A percentile compares a stretch with the other conserved stretches of the same genome.
phyloP scores from a whole-genome alignment of 2,113 vertebrate species.

The Connochaetes taurinus region DNA sequence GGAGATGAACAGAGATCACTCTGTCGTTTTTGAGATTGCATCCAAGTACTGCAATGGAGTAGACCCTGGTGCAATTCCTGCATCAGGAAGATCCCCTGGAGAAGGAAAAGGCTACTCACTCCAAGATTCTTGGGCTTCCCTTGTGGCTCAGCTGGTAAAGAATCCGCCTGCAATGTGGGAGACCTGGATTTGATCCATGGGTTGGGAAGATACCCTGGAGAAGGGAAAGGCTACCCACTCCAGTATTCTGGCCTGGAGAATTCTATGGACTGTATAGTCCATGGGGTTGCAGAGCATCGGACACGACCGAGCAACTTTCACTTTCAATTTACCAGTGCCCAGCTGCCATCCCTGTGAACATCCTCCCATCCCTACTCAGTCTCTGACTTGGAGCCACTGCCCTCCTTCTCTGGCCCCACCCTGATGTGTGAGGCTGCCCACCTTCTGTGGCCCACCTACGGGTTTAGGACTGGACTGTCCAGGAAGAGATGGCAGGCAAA shows the following conservation, averaged over 20 bases:
- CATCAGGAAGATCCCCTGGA: no score
- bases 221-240: not conserved
- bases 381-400: not conserved
- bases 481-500: not conserved
- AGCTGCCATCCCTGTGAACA: not conserved
- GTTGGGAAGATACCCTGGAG: not conserved
- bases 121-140: no score
- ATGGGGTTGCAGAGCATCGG: not conserved
- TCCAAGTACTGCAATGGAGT: no score
- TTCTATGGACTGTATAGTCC: not conserved
- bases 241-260: conserved; percentile 45
- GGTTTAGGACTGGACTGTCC: not conserved
- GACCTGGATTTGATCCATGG: no score
- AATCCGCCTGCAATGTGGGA: no score
- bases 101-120: no score
- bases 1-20: no score
- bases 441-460: not conserved
- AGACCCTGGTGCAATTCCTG: no score
- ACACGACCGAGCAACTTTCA: not conserved
- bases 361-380: not conserved
- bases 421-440: not conserved
- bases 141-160: no score
- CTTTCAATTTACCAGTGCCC: not conserved
- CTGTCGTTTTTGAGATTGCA: no score
- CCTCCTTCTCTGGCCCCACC: not conserved